Base-by-base conservation (phyloP, 2,797 vertebrate species). In the Gymnocypris eckloni region DNA sequence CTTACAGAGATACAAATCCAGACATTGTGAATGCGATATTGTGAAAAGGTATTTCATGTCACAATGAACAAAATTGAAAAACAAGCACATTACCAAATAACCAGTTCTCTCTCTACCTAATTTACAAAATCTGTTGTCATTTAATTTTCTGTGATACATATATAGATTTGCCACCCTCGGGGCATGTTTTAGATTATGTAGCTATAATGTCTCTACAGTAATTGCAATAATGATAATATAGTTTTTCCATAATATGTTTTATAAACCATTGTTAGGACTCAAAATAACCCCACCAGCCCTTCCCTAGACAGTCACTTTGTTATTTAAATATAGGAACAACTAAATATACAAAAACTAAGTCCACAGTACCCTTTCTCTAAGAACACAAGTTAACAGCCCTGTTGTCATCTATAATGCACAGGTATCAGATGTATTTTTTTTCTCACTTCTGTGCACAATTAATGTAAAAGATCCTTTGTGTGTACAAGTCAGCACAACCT, bases 41-140 rank as follows among this genome's bases (percentile, higher is more conserved):
- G 92, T 86, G 86, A 92, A 89, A 93, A 92, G 89, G 92, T 93
- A 92, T 91, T 93, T 94, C 92, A 92, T 91, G 89, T 93, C 89
- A 95, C 93, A 94, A 95, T 91, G 93, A 90, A 92, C 90, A 93
- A 90, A 94, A 90, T 88, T 92, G 85, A 91, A 94, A 93, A 90
- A 94, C 91, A 93, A 90, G 92, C 93, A 96, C 93, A 90, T 92
- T 92, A 95, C 91, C 94, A 93, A 93, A 94, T 94, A 93, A 93
- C 88, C 93, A 92, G 92, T 90, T 91, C 92, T 94, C 92, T 91
- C 91, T 94, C 93, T 92, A 93, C 33, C 89, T 90, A 92, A 90
- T 94, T 93, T 93, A 95, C 93, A 95, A 92, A 94, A 93, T 92
- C 93, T 91, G 92, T 94, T 95, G 94, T 93, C 92, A 89, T 95